Evolutionary conservation across 1,140 invertebrate species (phyloP).

Genomic region (Ceratoteleas bidentatus): DNA sequence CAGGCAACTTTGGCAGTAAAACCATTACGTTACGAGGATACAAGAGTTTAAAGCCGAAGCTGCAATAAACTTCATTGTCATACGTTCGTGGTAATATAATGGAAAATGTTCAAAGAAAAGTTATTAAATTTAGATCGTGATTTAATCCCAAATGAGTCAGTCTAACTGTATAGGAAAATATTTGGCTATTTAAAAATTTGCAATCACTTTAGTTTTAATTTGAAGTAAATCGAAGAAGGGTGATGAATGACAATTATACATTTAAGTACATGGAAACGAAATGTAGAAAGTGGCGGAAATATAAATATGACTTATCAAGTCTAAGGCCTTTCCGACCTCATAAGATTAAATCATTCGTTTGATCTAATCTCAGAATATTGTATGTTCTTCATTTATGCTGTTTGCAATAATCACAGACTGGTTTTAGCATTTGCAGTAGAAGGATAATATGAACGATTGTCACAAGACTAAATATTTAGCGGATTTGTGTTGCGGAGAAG

Average conservation of each 20-base stretch:
- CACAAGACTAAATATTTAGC: slow-evolving; percentile 7
- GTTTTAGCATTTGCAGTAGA: not conserved
- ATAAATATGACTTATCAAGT: no score
- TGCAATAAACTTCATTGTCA: slow-evolving; percentile 26
- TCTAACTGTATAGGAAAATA: not conserved
- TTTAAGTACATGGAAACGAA: no score
- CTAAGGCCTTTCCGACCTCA: no score
- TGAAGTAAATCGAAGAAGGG: no score
- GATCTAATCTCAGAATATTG: no score
- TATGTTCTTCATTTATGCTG: no score
- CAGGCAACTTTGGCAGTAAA: slow-evolving; percentile 23
- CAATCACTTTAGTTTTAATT: not conserved
- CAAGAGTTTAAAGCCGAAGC: slow-evolving; percentile 26
- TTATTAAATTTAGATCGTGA: not conserved
- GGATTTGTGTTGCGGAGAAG: slow-evolving; percentile 4
- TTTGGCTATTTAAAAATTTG: not conserved
- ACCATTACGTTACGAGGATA: slow-evolving; percentile 23
- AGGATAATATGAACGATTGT: slow-evolving; percentile 7
- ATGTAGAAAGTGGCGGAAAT: no score
- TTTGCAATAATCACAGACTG: no score
- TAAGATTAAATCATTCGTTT: no score
- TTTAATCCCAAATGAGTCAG: not conserved
- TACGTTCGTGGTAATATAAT: slow-evolving; percentile 13
- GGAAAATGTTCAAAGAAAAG: slow-evolving; percentile 16
- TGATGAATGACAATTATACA: no score